Conservation (phyloP, 1,140 invertebrate species). For the Drosophila hydei region DNA sequence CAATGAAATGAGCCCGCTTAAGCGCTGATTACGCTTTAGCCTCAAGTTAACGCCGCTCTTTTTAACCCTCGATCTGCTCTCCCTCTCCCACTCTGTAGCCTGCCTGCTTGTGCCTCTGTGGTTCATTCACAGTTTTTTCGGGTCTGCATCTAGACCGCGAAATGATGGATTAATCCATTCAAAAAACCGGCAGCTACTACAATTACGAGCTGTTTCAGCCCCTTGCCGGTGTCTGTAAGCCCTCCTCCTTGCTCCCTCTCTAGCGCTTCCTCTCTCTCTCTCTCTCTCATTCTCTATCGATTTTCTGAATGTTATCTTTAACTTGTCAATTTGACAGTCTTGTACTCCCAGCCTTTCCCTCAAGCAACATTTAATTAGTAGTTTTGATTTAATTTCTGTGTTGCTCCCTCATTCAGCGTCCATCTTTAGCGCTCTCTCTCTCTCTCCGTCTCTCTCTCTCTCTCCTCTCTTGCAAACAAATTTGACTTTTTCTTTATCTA, state of each 20-base stretch:
- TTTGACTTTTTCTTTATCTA: constrained; percentile 10
- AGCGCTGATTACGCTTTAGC: constrained; percentile 72
- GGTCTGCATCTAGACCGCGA: constrained; percentile 36
- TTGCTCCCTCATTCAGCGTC: constrained; percentile 3
- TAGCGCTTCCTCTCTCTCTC: not conserved
- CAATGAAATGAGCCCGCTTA: constrained; percentile 76
- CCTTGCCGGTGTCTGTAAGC: not conserved
- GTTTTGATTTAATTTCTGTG: constrained; percentile 75
- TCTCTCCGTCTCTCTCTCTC: not conserved
- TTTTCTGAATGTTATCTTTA: constrained; percentile 36
- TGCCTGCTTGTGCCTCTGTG: not conserved
- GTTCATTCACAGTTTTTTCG: constrained; percentile 53
- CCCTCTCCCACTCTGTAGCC: not conserved
- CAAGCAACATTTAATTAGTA: constrained; percentile 74
- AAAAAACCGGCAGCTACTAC: constrained; percentile 52
- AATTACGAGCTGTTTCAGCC: constrained; percentile 30
- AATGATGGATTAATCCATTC: constrained; percentile 64
- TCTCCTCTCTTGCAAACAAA: constrained; percentile 9
- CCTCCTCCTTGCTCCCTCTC: not conserved
- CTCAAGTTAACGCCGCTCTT: constrained; percentile 65
- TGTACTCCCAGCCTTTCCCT: constrained; percentile 33
- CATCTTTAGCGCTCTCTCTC: not conserved
- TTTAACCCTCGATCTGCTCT: constrained; percentile 23
- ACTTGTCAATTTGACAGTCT: constrained; percentile 50
- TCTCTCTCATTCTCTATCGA: constrained; percentile 28